A percentile compares a stretch with the other conserved stretches of the same genome.
Conservation (phyloP, 2,113 vertebrate genomes). For the Heterotilapia buettikoferi region DNA sequence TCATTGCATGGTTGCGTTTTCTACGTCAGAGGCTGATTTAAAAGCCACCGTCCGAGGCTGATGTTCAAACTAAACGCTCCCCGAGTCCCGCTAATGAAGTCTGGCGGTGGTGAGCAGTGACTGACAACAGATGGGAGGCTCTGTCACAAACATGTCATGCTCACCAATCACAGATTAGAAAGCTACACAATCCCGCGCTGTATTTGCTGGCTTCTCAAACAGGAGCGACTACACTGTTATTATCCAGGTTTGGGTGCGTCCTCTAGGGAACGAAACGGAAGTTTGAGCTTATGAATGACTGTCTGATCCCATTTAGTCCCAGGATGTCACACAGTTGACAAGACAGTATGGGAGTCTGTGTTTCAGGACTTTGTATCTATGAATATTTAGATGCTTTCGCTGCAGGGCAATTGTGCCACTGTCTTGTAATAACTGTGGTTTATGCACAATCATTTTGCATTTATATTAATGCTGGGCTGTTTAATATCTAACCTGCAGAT, state of each 20-base stretch:
- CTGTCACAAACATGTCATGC: conserved; percentile 2
- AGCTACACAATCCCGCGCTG: background rate
- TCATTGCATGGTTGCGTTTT: background rate
- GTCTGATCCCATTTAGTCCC: background rate
- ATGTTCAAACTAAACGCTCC: background rate
- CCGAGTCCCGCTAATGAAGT: background rate
- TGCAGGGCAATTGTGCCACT: background rate
- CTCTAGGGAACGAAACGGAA: background rate
- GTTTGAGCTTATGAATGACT: background rate
- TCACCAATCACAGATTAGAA: conserved; percentile 5
- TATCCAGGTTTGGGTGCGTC: background rate
- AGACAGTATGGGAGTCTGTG: background rate
- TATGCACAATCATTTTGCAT: background rate
- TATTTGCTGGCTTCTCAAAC: background rate
- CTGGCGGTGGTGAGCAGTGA: background rate
- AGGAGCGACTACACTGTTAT: background rate
- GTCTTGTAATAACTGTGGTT: background rate
- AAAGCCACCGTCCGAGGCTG: background rate
- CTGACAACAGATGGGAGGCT: conserved; percentile 28
- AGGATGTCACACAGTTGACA: background rate
- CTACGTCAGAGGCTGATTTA: background rate
- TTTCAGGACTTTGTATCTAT: background rate
- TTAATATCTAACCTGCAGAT: background rate
- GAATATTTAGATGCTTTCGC: background rate
- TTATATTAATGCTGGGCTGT: background rate